These are phyloP conservation scores for Gambelia wislizenii DNA, from an alignment of 2,797 vertebrate species.

Conservation along the genomic window DNA sequence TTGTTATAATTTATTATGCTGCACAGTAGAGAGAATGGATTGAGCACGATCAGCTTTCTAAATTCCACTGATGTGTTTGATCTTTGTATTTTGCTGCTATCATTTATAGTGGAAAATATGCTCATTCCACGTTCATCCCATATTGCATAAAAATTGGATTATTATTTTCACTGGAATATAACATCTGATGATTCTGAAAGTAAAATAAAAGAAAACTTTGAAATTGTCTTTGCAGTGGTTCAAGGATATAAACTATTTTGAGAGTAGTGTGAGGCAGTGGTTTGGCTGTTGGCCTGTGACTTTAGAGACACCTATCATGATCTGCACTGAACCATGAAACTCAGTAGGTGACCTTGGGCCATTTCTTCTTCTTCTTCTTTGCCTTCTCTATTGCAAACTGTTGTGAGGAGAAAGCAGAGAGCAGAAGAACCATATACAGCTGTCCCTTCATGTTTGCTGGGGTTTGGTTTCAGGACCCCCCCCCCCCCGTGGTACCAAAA, in stretches of 20 bases:
- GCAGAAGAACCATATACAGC: too few species aligned
- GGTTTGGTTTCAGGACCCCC: too few species aligned
- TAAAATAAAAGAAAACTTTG: background rate
- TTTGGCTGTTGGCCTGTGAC: too few species aligned
- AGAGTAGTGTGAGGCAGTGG: background rate
- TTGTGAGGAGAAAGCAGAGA: too few species aligned
- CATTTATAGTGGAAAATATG: slow-evolving; percentile 21
- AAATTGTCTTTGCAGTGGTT: background rate
- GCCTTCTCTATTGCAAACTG: too few species aligned
- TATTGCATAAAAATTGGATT: background rate
- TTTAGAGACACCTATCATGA: too few species aligned
- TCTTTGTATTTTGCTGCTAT: slow-evolving; percentile 1
- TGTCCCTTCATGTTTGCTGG: too few species aligned
- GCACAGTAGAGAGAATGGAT: slow-evolving; percentile 2
- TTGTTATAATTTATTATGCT: slow-evolving; percentile 24
- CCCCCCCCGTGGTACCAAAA: too few species aligned
- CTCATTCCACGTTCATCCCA: background rate
- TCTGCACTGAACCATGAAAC: too few species aligned
- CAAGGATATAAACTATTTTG: background rate
- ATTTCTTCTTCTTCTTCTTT: too few species aligned
- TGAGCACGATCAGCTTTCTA: slow-evolving; percentile 26
- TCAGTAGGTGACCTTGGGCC: too few species aligned
- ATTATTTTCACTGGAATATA: background rate
- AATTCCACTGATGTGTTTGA: slow-evolving; percentile 3
- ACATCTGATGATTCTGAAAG: background rate